phyloP scores from a whole-genome alignment of 1,140 invertebrate species.

The Pinna nobilis region DNA sequence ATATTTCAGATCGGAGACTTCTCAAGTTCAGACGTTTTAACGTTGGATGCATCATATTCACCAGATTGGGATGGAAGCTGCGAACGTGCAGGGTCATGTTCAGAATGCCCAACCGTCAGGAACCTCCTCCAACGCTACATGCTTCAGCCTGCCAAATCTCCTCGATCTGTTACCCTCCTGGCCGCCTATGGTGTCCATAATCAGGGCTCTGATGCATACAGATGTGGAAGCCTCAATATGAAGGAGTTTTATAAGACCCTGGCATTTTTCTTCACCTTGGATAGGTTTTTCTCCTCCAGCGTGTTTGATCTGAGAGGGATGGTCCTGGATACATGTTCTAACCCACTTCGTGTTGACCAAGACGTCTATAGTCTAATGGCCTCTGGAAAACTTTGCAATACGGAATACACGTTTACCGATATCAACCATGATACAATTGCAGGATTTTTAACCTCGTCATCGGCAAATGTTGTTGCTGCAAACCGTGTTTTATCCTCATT shows the following conservation, averaged over 20 bases:
- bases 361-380: constrained; percentile 71
- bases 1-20: constrained; percentile 61
- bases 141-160: constrained; percentile 20
- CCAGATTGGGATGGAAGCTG: constrained; percentile 63
- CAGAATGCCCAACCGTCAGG: constrained; percentile 63
- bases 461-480: constrained; percentile 54
- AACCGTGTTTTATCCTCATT: constrained; percentile 56
- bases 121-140: constrained; percentile 52
- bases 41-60: constrained; percentile 23
- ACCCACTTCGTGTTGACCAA: constrained; percentile 60
- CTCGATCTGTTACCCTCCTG: constrained; percentile 52
- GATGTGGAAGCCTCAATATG: constrained; percentile 62
- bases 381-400: constrained; percentile 62
- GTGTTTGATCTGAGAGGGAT: constrained; percentile 55
- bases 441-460: constrained; percentile 63
- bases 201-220: constrained; percentile 54
- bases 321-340: constrained; percentile 68
- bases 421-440: constrained; percentile 54
- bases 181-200: constrained; percentile 60
- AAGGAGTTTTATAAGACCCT: constrained; percentile 54
- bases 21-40: constrained; percentile 37
- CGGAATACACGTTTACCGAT: constrained; percentile 37
- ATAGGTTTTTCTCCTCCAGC: constrained; percentile 17
- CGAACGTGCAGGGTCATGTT: constrained; percentile 57
- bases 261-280: constrained; percentile 59